These are phyloP conservation scores for Haliaeetus albicilla DNA, from an alignment of 2,797 vertebrate species.

Conservation along the genomic window DNA sequence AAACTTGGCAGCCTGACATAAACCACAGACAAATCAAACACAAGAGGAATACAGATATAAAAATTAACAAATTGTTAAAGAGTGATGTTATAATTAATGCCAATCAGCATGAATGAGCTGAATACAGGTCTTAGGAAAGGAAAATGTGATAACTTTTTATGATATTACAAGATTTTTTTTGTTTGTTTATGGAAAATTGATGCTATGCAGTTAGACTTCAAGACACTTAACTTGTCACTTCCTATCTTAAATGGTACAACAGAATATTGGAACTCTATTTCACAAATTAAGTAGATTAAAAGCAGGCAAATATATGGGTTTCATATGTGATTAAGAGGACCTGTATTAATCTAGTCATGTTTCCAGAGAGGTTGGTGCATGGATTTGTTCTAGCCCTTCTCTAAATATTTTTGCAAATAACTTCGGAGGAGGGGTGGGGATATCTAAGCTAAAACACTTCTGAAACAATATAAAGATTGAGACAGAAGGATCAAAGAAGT, in stretches of 20 bases:
- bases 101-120: not conserved
- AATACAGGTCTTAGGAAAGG: not conserved
- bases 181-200: not conserved
- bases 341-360: not conserved
- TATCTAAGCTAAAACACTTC: not conserved
- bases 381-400: not conserved
- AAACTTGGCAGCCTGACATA: not conserved
- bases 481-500: not conserved
- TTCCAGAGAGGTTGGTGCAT: not conserved
- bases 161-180: not conserved
- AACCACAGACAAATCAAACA: not conserved
- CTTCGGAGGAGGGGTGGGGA: rapidly evolving
- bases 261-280: not conserved
- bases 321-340: not conserved
- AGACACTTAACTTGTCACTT: not conserved
- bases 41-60: not conserved
- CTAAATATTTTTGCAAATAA: not conserved
- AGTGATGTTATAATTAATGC: not conserved
- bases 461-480: not conserved
- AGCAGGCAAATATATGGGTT: not conserved
- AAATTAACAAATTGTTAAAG: not conserved
- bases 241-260: not conserved
- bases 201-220: not conserved
- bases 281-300: not conserved
- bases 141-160: not conserved